Evolutionary conservation across 2,888 invertebrate species (phyloP).

Genomic region (Drosophila affinis): DNA sequence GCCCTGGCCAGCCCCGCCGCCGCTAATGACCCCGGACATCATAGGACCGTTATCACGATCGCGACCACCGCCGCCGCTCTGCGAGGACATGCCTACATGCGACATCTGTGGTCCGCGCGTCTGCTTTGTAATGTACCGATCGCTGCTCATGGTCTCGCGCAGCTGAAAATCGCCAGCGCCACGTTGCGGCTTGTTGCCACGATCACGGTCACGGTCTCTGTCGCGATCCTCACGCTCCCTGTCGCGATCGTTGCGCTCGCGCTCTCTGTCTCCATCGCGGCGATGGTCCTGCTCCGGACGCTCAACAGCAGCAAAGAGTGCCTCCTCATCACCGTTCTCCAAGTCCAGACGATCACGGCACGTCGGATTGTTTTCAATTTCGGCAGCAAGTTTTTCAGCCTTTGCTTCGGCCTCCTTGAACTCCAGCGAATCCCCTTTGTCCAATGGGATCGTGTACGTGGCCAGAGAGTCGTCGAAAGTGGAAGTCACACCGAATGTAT

Average conservation of each 20-base stretch:
- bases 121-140: constrained; percentile 81
- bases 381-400: constrained; percentile 95
- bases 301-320: constrained; percentile 93
- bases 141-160: constrained; percentile 78
- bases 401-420: constrained; percentile 88
- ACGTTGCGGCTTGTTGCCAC: constrained; percentile 65
- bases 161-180: constrained; percentile 64
- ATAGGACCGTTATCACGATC: constrained; percentile 65
- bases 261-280: constrained; percentile 61
- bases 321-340: constrained; percentile 97
- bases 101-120: constrained; percentile 79
- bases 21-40: constrained; percentile 56
- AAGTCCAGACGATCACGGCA: constrained; percentile 92
- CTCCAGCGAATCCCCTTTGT: constrained; percentile 93
- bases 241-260: constrained; percentile 67
- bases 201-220: constrained; percentile 66
- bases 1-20: constrained; percentile 48
- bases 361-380: constrained; percentile 94
- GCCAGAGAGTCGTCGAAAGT: constrained; percentile 95
- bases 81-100: constrained; percentile 75
- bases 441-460: constrained; percentile 95
- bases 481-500: constrained; percentile 95
- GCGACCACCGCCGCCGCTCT: constrained; percentile 39
- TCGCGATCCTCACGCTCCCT: constrained; percentile 66
- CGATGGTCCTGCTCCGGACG: constrained; percentile 85